Conservation (phyloP, 2,888 invertebrate species). For the Macrophya annulata region DNA sequence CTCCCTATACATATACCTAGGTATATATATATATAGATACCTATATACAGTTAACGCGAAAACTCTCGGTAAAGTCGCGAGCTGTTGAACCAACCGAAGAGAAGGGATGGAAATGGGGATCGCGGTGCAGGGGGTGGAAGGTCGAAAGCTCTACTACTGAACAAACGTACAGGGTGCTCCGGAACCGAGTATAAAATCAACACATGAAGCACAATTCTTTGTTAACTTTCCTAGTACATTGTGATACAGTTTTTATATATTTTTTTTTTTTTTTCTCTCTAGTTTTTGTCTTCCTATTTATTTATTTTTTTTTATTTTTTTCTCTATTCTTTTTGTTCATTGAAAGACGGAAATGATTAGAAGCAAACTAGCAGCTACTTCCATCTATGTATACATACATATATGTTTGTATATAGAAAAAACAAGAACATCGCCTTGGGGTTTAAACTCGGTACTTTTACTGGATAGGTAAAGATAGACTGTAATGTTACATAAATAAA, state of each 20-base stretch:
- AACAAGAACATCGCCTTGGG: not conserved
- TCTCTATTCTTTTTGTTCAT: not conserved
- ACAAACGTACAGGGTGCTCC: constrained; percentile 41
- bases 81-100: constrained; percentile 33
- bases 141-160: constrained; percentile 28
- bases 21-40: no score
- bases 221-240: constrained; percentile 21
- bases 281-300: no score
- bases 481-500: not conserved
- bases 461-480: not conserved
- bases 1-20: constrained; percentile 56
- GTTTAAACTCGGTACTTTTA: not conserved
- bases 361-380: not conserved
- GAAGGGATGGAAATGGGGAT: not conserved
- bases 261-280: not conserved
- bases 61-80: constrained; percentile 49
- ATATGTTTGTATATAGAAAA: no score
- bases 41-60: constrained; percentile 34
- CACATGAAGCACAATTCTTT: constrained; percentile 25
- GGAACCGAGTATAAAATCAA: constrained; percentile 21
- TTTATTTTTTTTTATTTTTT: not conserved
- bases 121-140: no score
- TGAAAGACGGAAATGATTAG: constrained; percentile 25
- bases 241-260: not conserved
- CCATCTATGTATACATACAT: not conserved